Evolutionary conservation across 2,113 vertebrate species (phyloP).

Genomic region (Dicaeum eximium): DNA sequence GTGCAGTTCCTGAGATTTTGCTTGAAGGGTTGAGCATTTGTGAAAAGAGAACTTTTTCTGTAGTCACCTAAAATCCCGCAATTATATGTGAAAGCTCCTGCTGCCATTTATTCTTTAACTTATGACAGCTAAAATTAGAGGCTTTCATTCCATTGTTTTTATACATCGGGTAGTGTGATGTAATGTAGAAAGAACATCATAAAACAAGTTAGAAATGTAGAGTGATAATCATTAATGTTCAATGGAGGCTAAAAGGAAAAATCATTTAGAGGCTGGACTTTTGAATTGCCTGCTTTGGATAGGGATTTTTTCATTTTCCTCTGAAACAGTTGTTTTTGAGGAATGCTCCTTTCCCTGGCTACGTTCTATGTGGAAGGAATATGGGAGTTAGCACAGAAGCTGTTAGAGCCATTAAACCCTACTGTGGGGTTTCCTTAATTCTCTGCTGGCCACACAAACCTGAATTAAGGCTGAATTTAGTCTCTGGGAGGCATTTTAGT

Average conservation of each 20-base stretch:
- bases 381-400: background rate
- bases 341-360: background rate
- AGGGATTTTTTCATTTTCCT: background rate
- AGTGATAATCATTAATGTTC: background rate
- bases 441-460: background rate
- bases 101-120: slow-evolving; percentile 44
- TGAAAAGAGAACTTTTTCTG: background rate
- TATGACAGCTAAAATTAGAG: slow-evolving; percentile 57
- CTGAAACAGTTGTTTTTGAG: background rate
- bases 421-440: background rate
- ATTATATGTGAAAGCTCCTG: slow-evolving; percentile 22
- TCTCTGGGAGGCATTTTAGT: background rate
- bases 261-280: background rate
- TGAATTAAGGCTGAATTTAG: background rate
- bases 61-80: slow-evolving; percentile 29
- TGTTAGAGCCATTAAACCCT: background rate
- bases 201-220: slow-evolving; percentile 12
- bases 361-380: background rate
- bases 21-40: background rate
- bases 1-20: background rate
- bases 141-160: slow-evolving; percentile 59
- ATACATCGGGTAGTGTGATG: slow-evolving; percentile 12
- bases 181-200: slow-evolving; percentile 21
- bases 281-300: background rate
- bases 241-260: background rate